phyloP scores from a whole-genome alignment of 2,797 vertebrate species.

The Gambelia wislizenii region DNA sequence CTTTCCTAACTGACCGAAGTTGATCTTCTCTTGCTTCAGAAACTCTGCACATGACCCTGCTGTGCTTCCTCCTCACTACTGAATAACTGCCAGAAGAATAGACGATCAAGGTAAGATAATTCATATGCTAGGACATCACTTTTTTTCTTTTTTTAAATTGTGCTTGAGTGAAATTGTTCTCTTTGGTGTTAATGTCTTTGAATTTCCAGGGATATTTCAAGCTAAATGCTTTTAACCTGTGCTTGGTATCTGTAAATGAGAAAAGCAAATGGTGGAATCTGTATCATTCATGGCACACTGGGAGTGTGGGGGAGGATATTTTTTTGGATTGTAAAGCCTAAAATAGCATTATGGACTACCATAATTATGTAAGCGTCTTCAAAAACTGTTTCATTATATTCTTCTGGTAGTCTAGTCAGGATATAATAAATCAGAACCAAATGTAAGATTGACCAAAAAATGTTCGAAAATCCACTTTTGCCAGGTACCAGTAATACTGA shows the following conservation, averaged over 20 bases:
- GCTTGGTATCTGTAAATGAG: slow-evolving; percentile 13
- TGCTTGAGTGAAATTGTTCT: slow-evolving; percentile 15
- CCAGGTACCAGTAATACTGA: not conserved
- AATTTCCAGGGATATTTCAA: not conserved
- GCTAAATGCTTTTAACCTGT: not conserved
- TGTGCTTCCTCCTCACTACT: not conserved
- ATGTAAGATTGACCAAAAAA: not conserved
- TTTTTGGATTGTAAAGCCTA: not conserved
- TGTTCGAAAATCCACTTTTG: not conserved
- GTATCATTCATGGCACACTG: not conserved
- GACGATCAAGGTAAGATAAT: slow-evolving; percentile 15
- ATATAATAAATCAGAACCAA: not conserved
- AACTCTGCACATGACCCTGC: not conserved
- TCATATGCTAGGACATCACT: not conserved
- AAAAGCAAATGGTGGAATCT: slow-evolving; percentile 15
- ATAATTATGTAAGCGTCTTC: not conserved
- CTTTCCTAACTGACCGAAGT: not conserved
- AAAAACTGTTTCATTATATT: not conserved
- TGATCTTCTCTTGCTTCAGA: slow-evolving; percentile 12
- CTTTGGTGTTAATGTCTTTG: slow-evolving; percentile 18
- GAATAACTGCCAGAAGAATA: not conserved
- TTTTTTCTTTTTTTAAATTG: not conserved
- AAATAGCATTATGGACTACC: not conserved
- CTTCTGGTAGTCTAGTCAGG: not conserved
- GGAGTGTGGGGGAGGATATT: not conserved